Evolutionary conservation across 2,797 vertebrate species (phyloP).

Genomic region (Diglossa cyanea): DNA sequence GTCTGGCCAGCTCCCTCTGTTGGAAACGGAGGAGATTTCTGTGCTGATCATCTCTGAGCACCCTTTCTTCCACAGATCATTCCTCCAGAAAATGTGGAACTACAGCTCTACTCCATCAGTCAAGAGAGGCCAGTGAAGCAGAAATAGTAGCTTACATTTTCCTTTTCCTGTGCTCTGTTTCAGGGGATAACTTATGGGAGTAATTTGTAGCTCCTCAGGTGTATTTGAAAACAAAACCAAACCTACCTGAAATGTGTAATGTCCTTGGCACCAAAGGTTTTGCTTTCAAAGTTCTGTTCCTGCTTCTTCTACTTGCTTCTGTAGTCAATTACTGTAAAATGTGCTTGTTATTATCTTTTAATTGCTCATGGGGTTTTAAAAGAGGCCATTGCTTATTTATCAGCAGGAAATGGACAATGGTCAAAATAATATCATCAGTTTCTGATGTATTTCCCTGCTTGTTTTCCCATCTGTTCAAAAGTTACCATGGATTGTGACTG

Average conservation of each 20-base stretch:
- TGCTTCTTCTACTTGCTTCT: not conserved
- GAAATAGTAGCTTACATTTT: not conserved
- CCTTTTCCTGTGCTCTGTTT: not conserved
- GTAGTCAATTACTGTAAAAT: not conserved
- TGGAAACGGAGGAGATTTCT: not conserved
- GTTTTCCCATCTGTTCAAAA: not conserved
- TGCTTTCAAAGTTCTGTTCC: not conserved
- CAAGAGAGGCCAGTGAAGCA: not conserved
- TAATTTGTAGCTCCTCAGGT: not conserved
- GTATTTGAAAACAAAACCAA: not conserved
- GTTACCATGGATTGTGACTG: not conserved
- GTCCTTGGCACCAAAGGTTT: not conserved
- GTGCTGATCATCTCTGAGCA: not conserved
- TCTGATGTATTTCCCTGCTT: not conserved
- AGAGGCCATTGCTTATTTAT: not conserved
- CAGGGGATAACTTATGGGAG: not conserved
- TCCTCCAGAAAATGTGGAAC: not conserved
- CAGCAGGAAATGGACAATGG: not conserved
- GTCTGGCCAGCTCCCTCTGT: not conserved
- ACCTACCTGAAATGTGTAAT: not conserved
- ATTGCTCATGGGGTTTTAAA: not conserved
- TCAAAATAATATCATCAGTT: not conserved
- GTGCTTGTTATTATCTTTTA: accelerated
- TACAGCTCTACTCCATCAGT: not conserved
- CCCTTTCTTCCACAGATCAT: not conserved